Base-by-base conservation (phyloP, 2,113 vertebrate genomes). In the Pseudopipra pipra region DNA sequence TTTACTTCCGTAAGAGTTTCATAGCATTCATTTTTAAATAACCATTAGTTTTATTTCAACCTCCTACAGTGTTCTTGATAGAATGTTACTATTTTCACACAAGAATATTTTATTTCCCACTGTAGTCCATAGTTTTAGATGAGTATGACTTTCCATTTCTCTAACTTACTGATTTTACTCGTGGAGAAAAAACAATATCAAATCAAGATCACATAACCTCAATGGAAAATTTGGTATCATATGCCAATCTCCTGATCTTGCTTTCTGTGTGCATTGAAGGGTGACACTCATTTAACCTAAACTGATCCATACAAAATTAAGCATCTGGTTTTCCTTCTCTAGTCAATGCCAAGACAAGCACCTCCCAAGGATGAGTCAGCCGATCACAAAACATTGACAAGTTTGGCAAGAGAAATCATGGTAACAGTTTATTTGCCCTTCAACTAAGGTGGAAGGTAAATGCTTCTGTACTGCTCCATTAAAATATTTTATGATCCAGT, bases 21-120 rank as follows among this genome's bases (percentile, higher is more conserved):
- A 37, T 14, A 76, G 56, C 51, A 61, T 93, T 91, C 44, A 82
- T 95, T 92, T 95, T 95, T 81, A 95, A 95, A 61, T 87, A 96
- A 73, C 41, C n/a, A 55, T 55, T 92, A 82, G 52, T 85, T 92
- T 87, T 87, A 94, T 95, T 91, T 93, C 55, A 85, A 27, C 24
- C 17, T 87, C 63, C 67, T 66, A 49, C n/a, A 19, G 62, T 77
- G 28, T 18, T 74, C 92, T 82, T 89, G 54, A 77, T 92, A 80
- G 62, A 88, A 90, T 77, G 24, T 85, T 92, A 67, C 70, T 84
- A 46, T 90, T 95, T 81, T 74, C 81, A 63, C n/a, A 81, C 44
- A 78, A 49, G 43, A 81, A 51, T 88, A 47, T 81, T 92, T 86
- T 89, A 91, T 93, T 92, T 80, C 27, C 49, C 41, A 41, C 86